These are phyloP conservation scores for Netelia fuscicornis DNA, from an alignment of 2,888 invertebrate genomes.

Conservation along the genomic window DNA sequence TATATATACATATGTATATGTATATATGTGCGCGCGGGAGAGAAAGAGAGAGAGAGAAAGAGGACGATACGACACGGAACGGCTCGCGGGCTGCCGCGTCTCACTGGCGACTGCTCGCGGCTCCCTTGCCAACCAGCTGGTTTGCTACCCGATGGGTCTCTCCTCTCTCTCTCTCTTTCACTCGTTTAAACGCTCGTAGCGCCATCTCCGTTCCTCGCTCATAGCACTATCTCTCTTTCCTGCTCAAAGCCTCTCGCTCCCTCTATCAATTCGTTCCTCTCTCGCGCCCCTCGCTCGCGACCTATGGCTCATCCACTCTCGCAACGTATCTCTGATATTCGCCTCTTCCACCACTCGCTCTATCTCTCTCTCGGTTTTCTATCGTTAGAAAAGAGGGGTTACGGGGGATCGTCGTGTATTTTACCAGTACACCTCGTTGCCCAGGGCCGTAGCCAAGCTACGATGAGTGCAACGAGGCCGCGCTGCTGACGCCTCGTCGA, in stretches of 20 bases:
- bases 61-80: constrained; percentile 70
- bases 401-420: constrained; percentile 53
- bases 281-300: constrained; percentile 51
- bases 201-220: constrained; percentile 37
- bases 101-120: constrained; percentile 82
- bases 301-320: constrained; percentile 50
- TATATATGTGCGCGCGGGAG: constrained; percentile 51
- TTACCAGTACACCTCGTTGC: constrained; percentile 42
- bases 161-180: constrained; percentile 57
- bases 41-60: constrained; percentile 65
- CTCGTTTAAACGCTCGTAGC: constrained; percentile 33
- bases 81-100: constrained; percentile 83
- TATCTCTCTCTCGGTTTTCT: constrained; percentile 33
- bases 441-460: constrained; percentile 70
- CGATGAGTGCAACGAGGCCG: constrained; percentile 67
- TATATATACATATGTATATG: constrained; percentile 18
- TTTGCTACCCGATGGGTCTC: constrained; percentile 77
- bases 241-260: constrained; percentile 21
- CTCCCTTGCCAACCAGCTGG: constrained; percentile 82
- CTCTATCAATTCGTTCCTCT: constrained; percentile 42
- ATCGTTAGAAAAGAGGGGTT: constrained; percentile 28
- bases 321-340: constrained; percentile 63
- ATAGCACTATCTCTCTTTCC: neutral
- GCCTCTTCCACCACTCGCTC: constrained; percentile 33
- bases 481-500: constrained; percentile 16